phyloP scores from a whole-genome alignment of 2,113 vertebrate genomes.

The Tetrao urogallus region DNA sequence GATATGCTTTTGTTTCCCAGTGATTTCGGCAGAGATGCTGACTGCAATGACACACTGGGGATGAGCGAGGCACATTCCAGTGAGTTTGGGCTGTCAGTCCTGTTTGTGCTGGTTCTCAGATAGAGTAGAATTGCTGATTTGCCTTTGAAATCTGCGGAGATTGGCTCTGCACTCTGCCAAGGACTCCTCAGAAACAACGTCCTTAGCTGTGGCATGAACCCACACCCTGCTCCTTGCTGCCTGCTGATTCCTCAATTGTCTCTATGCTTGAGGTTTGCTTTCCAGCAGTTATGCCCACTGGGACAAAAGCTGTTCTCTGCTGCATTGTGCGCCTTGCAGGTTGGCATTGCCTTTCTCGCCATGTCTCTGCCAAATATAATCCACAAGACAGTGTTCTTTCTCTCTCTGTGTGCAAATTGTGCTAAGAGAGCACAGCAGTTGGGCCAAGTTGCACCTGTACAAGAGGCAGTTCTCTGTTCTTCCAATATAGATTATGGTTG shows the following conservation, averaged over 20 bases:
- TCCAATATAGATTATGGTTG: neutral
- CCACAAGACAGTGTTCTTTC: neutral
- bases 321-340: neutral
- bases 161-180: neutral
- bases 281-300: neutral
- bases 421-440: no score
- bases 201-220: neutral
- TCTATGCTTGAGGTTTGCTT: neutral
- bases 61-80: neutral
- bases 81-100: neutral
- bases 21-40: neutral
- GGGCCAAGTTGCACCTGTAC: accelerated
- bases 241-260: accelerated
- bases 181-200: neutral
- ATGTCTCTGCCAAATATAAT: neutral
- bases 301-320: neutral
- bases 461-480: neutral
- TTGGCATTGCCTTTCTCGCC: neutral
- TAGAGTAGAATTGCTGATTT: neutral
- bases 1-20: constrained; percentile 4
- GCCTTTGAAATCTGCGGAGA: neutral
- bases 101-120: neutral
- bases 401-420: accelerated
- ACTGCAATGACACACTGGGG: neutral
- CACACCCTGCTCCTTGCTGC: neutral